Evolutionary conservation across 2,797 vertebrate species (phyloP), one percentile per base, ranked within the genome.

Genomic region (Premnoplex brunnescens): DNA sequence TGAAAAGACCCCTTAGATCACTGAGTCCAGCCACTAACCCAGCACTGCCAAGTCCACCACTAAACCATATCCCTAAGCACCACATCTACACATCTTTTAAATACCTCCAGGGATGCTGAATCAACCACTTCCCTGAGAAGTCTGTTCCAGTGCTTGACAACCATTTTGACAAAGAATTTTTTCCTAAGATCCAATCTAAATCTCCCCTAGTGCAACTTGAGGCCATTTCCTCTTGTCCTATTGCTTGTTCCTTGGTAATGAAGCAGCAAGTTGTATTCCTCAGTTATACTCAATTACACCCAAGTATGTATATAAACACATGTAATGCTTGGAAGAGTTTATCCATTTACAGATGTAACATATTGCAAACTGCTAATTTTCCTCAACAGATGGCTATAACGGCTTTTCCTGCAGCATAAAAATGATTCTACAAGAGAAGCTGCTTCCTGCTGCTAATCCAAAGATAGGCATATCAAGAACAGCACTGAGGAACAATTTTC

Each of bases 301-400:
- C 5, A 80, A 92, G 46, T 78, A 84, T 81, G 80, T 69, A 41
- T 60, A 90, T n/a, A 95, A 94, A 96, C 85, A 91, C 79, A 77
- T 1, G 9, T 26, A 93, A 74, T 41, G 68, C 54, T 72, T 96
- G 91, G 75, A 89, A 94, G 86, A 72, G 48, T 93, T 95, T 80
- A 89, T 59, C 78, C 93, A 72, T 85, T 93, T 97, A 96, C 92
- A 95, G 93, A 91, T 92, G 87, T 80, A 97, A 87, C 94, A 97
- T 95, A 96, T 91, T 94, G 94, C 95, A 94, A 93, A 96, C 91
- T 95, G 93, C 91, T 96, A 84, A 66, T 94, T 96, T 93, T 62
- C 93, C 56, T 73, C 85, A 93, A 89, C 94, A 97, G 93, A 96
- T 96, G 93, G 95, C 81, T 81, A 18, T 14, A 93, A 86, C 7